Evolutionary conservation across 2,888 invertebrate genomes (phyloP).

Genomic region (Myopa tessellatipennis): DNA sequence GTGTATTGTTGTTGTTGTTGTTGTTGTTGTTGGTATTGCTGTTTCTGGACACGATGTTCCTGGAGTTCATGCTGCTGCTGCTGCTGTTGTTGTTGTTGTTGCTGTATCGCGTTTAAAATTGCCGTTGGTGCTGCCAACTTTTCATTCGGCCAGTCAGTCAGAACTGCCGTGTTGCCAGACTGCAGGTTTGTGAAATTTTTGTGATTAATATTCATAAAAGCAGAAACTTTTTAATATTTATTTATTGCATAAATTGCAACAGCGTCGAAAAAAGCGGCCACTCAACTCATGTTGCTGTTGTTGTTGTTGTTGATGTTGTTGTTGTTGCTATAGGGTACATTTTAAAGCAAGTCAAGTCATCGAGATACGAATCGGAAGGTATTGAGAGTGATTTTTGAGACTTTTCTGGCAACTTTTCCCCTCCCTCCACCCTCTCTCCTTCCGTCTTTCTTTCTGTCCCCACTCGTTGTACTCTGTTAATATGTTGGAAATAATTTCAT

Average conservation of each 20-base stretch:
- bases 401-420: too few species aligned
- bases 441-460: too few species aligned
- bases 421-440: too few species aligned
- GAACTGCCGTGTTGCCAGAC: conserved; percentile 4
- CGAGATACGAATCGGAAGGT: too few species aligned
- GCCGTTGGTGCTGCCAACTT: conserved; percentile 25
- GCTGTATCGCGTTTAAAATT: not conserved
- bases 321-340: too few species aligned
- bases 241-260: conserved; percentile 51
- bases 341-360: too few species aligned
- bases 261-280: conserved; percentile 4
- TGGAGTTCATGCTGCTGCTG: not conserved
- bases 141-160: not conserved
- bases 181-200: conserved; percentile 50
- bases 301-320: not conserved
- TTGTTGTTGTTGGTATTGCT: not conserved
- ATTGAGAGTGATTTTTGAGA: too few species aligned
- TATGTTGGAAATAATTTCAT: too few species aligned
- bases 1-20: not conserved
- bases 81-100: not conserved
- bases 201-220: conserved; percentile 60
- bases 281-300: not conserved
- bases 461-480: too few species aligned
- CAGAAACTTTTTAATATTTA: conserved; percentile 59
- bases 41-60: not conserved